Conservation (phyloP, 2,888 invertebrate species). For the Diarsia dahlii region DNA sequence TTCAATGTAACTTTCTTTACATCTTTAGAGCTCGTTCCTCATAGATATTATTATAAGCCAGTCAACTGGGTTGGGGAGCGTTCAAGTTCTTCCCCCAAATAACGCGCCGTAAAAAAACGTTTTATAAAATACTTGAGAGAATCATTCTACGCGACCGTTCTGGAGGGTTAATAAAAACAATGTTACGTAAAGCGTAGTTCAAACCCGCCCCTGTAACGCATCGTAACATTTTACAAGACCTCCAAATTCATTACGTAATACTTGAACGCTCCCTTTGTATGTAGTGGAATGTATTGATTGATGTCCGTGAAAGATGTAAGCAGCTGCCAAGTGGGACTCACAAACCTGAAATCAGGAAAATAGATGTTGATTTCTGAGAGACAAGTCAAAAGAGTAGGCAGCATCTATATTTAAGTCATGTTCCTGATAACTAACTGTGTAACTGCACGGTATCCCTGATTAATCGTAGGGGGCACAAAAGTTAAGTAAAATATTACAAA, state of each 20-base stretch:
- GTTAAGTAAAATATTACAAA: background rate
- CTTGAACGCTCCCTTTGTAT: background rate
- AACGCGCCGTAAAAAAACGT: too few relatives aligned
- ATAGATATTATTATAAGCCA: too few relatives aligned
- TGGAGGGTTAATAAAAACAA: too few relatives aligned
- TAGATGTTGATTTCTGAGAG: background rate
- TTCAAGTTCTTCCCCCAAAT: too few relatives aligned
- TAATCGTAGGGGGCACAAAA: background rate
- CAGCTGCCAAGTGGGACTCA: background rate
- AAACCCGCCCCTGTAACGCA: too few relatives aligned
- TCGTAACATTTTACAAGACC: too few relatives aligned
- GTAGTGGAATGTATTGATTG: background rate
- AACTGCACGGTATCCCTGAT: background rate
- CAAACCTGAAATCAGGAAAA: background rate
- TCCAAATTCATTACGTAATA: too few relatives aligned
- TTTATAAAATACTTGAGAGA: too few relatives aligned
- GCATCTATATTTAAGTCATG: background rate
- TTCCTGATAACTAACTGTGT: background rate
- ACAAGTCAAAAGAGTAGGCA: background rate
- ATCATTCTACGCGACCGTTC: too few relatives aligned
- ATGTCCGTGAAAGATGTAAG: too few relatives aligned
- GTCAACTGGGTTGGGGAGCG: background rate
- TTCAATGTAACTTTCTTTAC: slow-evolving; percentile 46
- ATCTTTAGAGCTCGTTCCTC: background rate
- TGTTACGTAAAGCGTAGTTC: too few relatives aligned